Base-by-base conservation (phyloP, 2,113 vertebrate species). In the Alectura lathami region DNA sequence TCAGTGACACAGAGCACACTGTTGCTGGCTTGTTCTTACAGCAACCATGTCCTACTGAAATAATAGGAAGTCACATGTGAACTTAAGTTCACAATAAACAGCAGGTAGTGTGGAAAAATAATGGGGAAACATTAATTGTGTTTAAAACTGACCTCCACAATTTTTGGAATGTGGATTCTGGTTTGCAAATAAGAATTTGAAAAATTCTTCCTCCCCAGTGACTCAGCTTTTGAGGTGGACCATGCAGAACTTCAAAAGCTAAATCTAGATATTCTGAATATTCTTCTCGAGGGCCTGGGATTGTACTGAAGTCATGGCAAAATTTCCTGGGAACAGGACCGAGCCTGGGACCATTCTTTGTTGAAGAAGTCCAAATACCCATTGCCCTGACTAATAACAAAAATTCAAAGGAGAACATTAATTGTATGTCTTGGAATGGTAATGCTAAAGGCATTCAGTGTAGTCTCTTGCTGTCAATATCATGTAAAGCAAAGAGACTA, bases 171-270 rank as follows among this genome's bases (percentile, higher is more conserved):
- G 29, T 56, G 47, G 23, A 38, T 63, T 86, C 86, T 68, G 47
- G 10, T 12, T 3, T 75, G 27, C 30, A 64, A 60, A 32, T 48
- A 62, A 62, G 14, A 78, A 76, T 74, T 30, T 20, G 43, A 89
- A 84, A 73, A 76, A 67, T 78, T 74, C 21, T 11, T 70, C 3
- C 14, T 83, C 38, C 30, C 32, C 20, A 64, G 36, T 72, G 73
- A 24, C 18, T 78, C 51, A 64, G 0, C 21, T 72, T 88, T 42
- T 89, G 75, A 23, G 30, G 18, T 78, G 64, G 88, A 53, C 47
- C n/a, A 60, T 75, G 68, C 53, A 30, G 48, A 84, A 88, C 73
- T 86, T 94, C 76, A 95, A 81, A 93, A 86, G 43, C 60, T 90
- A 51, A 75, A 93, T 80, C 43, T 68, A 60, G 40, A n/a, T 48